Conservation (phyloP, 1,140 invertebrate species). For the Acromyrmex heyeri region DNA sequence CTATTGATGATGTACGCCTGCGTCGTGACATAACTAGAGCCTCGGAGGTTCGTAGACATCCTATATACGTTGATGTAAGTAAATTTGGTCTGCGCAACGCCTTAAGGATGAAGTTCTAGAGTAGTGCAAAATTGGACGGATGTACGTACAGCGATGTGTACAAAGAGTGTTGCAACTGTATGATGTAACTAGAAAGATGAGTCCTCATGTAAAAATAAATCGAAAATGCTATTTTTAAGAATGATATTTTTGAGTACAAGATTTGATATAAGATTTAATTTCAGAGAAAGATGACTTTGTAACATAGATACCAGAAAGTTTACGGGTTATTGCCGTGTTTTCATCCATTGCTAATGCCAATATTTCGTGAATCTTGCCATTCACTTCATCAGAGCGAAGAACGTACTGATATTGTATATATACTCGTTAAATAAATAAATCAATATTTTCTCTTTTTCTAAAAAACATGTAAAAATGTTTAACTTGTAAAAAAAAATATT, state of each 20-base stretch:
- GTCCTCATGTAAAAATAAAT: neutral
- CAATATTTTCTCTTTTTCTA: neutral
- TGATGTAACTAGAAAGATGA: neutral
- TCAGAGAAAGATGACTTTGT: neutral
- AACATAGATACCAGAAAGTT: too few relatives aligned
- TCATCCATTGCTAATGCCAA: too few relatives aligned
- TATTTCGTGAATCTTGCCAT: too few relatives aligned
- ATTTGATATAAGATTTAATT: neutral
- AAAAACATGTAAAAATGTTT: neutral
- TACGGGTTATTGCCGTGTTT: too few relatives aligned
- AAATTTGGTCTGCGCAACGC: conserved; percentile 38
- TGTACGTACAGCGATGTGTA: neutral
- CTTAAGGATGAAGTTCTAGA: conserved; percentile 6
- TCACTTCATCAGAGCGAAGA: too few relatives aligned
- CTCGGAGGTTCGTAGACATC: neutral
- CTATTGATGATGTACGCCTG: conserved; percentile 42
- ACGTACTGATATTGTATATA: neutral
- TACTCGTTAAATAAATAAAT: neutral
- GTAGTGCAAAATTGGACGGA: conserved; percentile 20
- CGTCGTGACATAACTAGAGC: conserved; percentile 7
- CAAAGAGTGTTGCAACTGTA: neutral
- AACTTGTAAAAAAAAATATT: neutral
- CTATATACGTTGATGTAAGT: conserved; percentile 18
- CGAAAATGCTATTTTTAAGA: neutral
- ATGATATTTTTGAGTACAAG: neutral